Percentiles rank a stretch among this genome's conserved stretches.
Evolutionary conservation across 2,888 invertebrate genomes (phyloP).

Genomic region (Drosophila pseudotalamancana): DNA sequence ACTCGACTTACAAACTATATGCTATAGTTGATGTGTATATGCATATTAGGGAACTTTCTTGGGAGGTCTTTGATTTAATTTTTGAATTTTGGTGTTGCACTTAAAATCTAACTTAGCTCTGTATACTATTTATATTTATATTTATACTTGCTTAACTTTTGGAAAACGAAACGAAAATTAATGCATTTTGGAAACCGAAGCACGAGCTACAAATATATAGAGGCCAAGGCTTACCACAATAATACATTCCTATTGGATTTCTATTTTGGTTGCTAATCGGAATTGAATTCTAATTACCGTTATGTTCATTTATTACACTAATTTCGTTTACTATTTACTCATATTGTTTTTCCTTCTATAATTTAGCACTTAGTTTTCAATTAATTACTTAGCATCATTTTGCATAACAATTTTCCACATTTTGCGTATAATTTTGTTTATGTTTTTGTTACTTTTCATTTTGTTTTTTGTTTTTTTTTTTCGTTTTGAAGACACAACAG

Average conservation of each 20-base stretch:
- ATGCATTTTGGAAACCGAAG: conserved; percentile 62
- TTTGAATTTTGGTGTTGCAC: conserved; percentile 55
- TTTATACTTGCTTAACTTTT: conserved; percentile 31
- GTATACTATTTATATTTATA: conserved; percentile 15
- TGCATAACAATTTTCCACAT: conserved; percentile 48
- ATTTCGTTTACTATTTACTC: conserved; percentile 62
- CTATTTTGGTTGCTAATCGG: conserved; percentile 39
- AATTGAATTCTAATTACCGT: conserved; percentile 63
- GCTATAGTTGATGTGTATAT: conserved; percentile 60
- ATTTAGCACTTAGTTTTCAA: conserved; percentile 76
- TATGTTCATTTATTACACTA: conserved; percentile 48
- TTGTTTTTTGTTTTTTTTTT: conserved; percentile 32
- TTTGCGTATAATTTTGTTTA: conserved; percentile 46
- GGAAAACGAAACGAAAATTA: conserved; percentile 28
- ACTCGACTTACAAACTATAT: conserved; percentile 58
- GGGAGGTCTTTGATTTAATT: conserved; percentile 75
- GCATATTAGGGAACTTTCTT: conserved; percentile 73
- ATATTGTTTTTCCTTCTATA: conserved; percentile 26
- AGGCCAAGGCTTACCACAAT: conserved; percentile 6
- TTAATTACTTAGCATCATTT: conserved; percentile 44
- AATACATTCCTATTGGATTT: conserved; percentile 19
- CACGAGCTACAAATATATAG: conserved; percentile 33
- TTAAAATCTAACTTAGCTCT: conserved; percentile 42
- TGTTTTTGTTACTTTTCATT: too few relatives aligned
- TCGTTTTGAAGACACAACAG: conserved; percentile 84